Evolutionary conservation across 2,888 invertebrate species (phyloP).

Genomic region (Andrena fulva): DNA sequence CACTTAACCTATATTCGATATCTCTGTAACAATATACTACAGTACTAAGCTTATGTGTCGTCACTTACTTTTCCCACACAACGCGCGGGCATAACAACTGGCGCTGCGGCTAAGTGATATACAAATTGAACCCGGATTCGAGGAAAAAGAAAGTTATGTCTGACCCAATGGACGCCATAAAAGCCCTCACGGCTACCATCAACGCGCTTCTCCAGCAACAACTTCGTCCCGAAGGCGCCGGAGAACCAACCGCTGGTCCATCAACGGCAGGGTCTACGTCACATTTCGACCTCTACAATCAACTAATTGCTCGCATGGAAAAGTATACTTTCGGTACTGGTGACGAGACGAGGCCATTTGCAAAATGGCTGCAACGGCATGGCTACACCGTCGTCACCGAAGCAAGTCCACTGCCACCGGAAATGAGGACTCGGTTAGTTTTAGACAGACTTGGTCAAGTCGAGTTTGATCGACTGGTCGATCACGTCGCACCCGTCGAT

Average conservation of each 20-base stretch:
- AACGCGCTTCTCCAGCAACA: constrained; percentile 13
- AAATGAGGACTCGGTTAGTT: background rate
- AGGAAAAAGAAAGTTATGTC: background rate
- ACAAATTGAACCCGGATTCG: background rate
- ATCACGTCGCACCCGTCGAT: constrained; percentile 14
- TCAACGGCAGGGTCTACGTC: background rate
- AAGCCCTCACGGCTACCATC: constrained; percentile 5
- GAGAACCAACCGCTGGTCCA: constrained; percentile 4
- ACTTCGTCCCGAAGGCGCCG: background rate
- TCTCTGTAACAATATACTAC: no score
- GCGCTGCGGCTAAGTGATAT: background rate
- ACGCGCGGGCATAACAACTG: background rate
- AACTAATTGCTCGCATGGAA: background rate
- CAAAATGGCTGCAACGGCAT: background rate
- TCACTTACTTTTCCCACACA: background rate
- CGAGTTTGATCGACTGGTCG: background rate
- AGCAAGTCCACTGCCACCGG: background rate
- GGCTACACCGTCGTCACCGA: background rate
- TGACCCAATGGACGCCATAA: background rate
- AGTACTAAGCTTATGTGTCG: background rate
- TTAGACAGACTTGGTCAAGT: background rate
- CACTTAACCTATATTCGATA: no score
- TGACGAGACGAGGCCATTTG: constrained; percentile 1
- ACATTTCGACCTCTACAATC: background rate
- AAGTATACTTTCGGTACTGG: background rate